phyloP scores from a whole-genome alignment of 2,797 vertebrate species.

The Mareca strepera region DNA sequence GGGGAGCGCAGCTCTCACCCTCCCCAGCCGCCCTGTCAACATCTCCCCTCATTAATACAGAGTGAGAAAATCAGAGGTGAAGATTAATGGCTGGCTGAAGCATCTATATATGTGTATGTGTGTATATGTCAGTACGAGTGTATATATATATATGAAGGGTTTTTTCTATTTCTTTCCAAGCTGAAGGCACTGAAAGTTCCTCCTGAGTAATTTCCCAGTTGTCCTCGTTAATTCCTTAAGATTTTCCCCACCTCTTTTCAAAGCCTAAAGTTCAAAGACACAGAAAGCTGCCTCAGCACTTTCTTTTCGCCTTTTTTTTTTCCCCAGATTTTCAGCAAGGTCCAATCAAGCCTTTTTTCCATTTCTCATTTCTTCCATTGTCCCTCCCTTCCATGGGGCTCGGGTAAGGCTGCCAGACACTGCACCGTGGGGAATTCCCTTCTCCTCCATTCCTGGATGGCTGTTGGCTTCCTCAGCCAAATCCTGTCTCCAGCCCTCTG shows the following conservation, averaged over 20 bases:
- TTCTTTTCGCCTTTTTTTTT: neutral
- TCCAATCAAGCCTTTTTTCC: slow-evolving; percentile 13
- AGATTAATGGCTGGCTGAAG: neutral
- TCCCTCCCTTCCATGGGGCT: neutral
- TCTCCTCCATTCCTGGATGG: neutral
- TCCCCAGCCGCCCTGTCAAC: rapidly evolving
- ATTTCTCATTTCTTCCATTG: neutral
- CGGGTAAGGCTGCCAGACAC: neutral
- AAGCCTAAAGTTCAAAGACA: slow-evolving; percentile 65
- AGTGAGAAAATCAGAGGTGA: rapidly evolving
- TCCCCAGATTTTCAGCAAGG: neutral
- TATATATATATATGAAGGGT: rapidly evolving
- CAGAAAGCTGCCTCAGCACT: slow-evolving; percentile 68
- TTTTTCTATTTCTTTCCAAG: slow-evolving; percentile 15
- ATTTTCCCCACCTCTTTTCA: slow-evolving; percentile 66
- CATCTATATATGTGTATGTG: too few relatives aligned
- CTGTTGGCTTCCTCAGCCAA: neutral
- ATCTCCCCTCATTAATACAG: neutral
- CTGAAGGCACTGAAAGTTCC: neutral
- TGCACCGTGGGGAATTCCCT: neutral
- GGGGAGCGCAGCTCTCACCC: neutral
- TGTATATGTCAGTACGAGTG: rapidly evolving
- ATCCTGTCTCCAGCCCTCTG: neutral
- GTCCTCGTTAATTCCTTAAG: slow-evolving; percentile 71
- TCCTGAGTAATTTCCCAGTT: slow-evolving; percentile 66